Evolutionary conservation across 2,797 vertebrate genomes (phyloP).

Genomic region (Takifugu rubripes): DNA sequence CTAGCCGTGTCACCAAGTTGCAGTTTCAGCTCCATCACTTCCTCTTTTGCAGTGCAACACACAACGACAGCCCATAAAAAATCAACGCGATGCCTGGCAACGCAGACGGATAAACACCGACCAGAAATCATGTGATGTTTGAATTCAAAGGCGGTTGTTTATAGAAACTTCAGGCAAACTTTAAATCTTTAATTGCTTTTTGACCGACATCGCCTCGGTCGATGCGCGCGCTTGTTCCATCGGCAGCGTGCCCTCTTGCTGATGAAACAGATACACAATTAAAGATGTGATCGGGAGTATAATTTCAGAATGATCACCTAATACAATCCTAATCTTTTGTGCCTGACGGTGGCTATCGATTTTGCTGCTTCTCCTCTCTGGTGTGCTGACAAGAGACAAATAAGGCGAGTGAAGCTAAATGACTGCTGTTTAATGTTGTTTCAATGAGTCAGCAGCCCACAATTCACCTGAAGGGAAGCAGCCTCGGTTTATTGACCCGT

Average conservation of each 20-base stretch:
- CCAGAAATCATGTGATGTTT: constrained; percentile 23
- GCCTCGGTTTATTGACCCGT: constrained; percentile 34
- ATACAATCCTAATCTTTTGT: constrained; percentile 43
- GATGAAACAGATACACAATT: constrained; percentile 36
- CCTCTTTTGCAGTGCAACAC: constrained; percentile 43
- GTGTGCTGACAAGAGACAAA: constrained; percentile 58
- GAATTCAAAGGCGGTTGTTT: constrained; percentile 3
- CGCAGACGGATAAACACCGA: constrained; percentile 5
- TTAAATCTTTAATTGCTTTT: constrained; percentile 23
- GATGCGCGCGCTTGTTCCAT: constrained; percentile 8
- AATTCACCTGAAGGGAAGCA: constrained; percentile 51
- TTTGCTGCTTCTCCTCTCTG: constrained; percentile 46
- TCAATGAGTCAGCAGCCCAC: constrained; percentile 41
- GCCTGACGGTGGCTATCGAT: constrained; percentile 46
- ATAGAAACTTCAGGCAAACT: constrained; percentile 4
- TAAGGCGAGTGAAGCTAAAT: constrained; percentile 49
- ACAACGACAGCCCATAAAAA: constrained; percentile 4
- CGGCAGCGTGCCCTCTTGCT: constrained; percentile 4
- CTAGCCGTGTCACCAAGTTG: constrained; percentile 58
- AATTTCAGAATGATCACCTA: constrained; percentile 40
- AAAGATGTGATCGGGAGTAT: constrained; percentile 43
- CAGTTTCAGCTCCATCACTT: constrained; percentile 62
- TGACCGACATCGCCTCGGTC: constrained; percentile 11
- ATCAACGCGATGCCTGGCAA: neutral
- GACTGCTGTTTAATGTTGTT: constrained; percentile 53